These are phyloP conservation scores for Rhabdornis inornatus DNA, from an alignment of 2,113 vertebrate genomes.

Conservation along the genomic window DNA sequence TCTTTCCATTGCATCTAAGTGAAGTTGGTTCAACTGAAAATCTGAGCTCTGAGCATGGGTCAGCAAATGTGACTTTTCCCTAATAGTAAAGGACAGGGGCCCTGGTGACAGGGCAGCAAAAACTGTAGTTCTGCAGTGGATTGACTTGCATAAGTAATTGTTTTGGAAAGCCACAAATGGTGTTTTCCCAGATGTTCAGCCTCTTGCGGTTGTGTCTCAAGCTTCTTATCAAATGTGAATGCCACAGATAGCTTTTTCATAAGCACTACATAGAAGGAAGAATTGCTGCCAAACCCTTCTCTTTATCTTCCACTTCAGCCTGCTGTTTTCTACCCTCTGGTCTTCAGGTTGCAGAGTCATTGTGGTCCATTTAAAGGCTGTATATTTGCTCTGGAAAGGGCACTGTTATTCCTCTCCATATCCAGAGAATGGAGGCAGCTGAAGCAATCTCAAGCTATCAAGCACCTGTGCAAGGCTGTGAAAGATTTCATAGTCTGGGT, in stretches of 20 bases:
- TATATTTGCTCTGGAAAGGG: neutral
- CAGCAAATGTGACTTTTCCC: neutral
- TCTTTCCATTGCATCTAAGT: neutral
- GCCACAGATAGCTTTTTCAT: neutral
- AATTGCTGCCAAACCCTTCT: neutral
- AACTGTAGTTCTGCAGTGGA: neutral
- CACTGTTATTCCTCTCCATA: neutral
- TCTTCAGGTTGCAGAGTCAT: neutral
- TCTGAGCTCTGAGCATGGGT: neutral
- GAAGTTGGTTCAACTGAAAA: neutral
- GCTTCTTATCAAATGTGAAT: neutral
- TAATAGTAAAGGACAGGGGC: neutral
- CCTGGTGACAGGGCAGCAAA: neutral
- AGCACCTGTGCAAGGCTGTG: neutral
- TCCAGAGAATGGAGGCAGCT: neutral
- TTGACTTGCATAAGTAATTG: neutral
- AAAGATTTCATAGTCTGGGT: neutral
- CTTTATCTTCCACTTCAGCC: neutral
- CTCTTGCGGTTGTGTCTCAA: neutral
- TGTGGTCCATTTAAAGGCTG: neutral
- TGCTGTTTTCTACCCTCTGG: neutral
- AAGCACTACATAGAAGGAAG: neutral
- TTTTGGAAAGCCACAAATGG: neutral
- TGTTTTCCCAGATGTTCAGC: neutral
- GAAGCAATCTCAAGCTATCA: neutral